Base-by-base conservation (phyloP, 2,113 vertebrate species). In the Tricholaema leucomelas region DNA sequence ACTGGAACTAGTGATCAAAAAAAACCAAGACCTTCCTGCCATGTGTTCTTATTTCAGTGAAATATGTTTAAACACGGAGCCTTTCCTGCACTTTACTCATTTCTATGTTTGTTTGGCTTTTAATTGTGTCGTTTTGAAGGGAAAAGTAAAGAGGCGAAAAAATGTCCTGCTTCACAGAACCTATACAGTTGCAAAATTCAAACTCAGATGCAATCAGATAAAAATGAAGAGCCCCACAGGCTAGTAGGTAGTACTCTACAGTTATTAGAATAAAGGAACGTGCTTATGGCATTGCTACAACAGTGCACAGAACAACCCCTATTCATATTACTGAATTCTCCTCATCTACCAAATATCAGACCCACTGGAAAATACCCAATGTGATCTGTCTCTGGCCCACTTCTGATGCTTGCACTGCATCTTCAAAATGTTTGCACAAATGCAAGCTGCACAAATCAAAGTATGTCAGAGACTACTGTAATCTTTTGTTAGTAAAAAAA, bases 381-480 rank as follows among this genome's bases (percentile, higher is more conserved):
- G 12, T 10, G 17, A 8, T 5, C 55, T 1, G 0, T 12, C 5
- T 25, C 15, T 42, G 15, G 38, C 16, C 24, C 1, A 1, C 25
- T 67, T 67, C 65, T 31, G 21, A 52, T 25, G 81, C 12, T 50
- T 40, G 8, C 5, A 24, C 3, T 25, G 6, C 59, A 28, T 8
- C 13, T 66, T 27, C 6, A 24, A 74, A 71, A 50, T 25, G 14
- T 71, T 74, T 33, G 28, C 33, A 44, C 31, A 71, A 74, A 55
- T 20, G 7, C 8, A 55, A 5, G 14, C n/a, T 63, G 27, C 9
- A 70, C 33, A 74, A 75, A 48, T 7, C 5, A 61, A 80, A 92
- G 66, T 3, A 2, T 10, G 3, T 21, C 42, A 55, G 36, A 86
- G 13, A 59, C 10, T 70, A 30, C 24, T 33, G 14, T 19, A n/a